Percentiles rank a stretch among this genome's conserved stretches.
Conservation (phyloP, 2,797 vertebrate species). For the Carcharodon carcharias region DNA sequence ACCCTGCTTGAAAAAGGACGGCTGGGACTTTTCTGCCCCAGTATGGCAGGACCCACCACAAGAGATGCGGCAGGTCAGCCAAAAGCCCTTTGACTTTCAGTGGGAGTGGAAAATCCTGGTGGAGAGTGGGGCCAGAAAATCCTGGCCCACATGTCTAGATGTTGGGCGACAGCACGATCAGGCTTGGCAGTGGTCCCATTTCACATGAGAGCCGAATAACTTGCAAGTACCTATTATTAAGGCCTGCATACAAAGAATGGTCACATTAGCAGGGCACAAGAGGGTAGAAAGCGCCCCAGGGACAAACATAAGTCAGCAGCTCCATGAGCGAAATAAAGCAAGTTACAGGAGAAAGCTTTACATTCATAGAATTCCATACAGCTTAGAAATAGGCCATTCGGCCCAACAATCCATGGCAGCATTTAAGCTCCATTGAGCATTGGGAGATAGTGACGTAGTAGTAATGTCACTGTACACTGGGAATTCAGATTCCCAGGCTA, state of each 20-base stretch:
- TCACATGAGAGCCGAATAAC: neutral
- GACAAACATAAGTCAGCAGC: neutral
- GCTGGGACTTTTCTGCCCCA: no score
- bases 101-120: no score
- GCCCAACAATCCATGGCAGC: neutral
- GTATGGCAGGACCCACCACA: no score
- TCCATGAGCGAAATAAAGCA: neutral
- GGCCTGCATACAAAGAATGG: neutral
- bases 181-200: neutral
- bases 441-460: neutral
- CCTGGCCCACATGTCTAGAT: neutral
- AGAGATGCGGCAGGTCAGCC: no score
- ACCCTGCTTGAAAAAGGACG: neutral
- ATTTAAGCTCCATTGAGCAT: neutral
- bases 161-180: neutral
- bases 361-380: neutral
- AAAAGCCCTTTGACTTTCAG: no score
- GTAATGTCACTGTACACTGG: no score
- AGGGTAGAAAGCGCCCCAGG: neutral
- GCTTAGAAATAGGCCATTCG: neutral
- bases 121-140: no score
- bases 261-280: neutral
- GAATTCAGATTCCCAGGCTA: neutral
- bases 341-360: neutral
- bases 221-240: neutral